Conservation (phyloP, 1,140 invertebrate genomes). For the Drosophila erecta region DNA sequence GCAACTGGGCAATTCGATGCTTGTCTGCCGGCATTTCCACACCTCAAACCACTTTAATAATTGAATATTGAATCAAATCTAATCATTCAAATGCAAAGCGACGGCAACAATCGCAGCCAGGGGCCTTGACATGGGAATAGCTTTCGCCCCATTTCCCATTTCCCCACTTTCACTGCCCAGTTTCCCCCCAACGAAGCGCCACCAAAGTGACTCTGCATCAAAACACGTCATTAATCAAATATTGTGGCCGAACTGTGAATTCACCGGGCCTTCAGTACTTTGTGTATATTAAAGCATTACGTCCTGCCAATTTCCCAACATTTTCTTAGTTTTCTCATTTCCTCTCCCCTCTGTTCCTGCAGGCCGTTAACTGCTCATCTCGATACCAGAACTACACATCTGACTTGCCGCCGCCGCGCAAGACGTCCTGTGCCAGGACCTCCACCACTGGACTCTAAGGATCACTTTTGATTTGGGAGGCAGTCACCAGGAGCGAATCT, state of each 20-base stretch:
- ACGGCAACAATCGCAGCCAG: slow-evolving; percentile 38
- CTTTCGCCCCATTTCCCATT: slow-evolving; percentile 18
- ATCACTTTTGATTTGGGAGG: not conserved
- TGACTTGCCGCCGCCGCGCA: slow-evolving; percentile 79
- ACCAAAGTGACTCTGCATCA: slow-evolving; percentile 36
- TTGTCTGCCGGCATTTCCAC: slow-evolving; percentile 73
- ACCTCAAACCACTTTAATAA: slow-evolving; percentile 82
- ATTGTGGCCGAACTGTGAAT: slow-evolving; percentile 49
- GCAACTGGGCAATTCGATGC: slow-evolving; percentile 19
- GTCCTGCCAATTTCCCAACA: slow-evolving; percentile 39
- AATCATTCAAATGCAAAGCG: slow-evolving; percentile 81
- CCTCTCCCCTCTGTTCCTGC: slow-evolving; percentile 29
- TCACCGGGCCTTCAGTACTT: slow-evolving; percentile 43
- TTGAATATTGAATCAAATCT: slow-evolving; percentile 83
- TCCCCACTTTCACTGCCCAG: not conserved
- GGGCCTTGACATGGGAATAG: slow-evolving; percentile 54
- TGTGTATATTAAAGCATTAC: slow-evolving; percentile 62
- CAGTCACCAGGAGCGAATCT: slow-evolving; percentile 7
- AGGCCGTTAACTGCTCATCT: slow-evolving; percentile 77
- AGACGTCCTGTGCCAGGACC: slow-evolving; percentile 76
- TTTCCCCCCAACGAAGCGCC: not conserved
- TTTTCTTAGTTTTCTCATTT: slow-evolving; percentile 22
- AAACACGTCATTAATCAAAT: slow-evolving; percentile 76
- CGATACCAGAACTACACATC: slow-evolving; percentile 79
- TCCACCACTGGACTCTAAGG: slow-evolving; percentile 75